Percentiles rank a stretch among this genome's conserved stretches.
Conservation (phyloP, 2,888 invertebrate genomes). For the Calameuta filiformis region DNA sequence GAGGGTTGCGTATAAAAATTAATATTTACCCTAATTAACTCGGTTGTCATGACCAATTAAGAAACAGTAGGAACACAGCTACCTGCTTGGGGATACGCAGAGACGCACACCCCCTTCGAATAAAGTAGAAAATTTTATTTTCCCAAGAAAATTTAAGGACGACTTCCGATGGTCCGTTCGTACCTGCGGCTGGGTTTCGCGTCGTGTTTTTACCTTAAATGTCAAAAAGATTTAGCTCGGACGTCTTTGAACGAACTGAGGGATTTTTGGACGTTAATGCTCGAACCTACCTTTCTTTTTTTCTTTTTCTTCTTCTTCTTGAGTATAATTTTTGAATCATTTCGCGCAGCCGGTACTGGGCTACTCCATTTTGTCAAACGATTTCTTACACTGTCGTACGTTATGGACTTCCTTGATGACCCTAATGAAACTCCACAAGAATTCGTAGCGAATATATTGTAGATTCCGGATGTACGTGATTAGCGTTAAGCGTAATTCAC, state of each 20-base stretch:
- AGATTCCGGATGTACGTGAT: neutral
- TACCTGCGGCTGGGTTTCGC: constrained; percentile 40
- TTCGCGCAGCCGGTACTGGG: constrained; percentile 29
- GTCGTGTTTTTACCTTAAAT: constrained; percentile 49
- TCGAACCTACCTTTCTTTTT: constrained; percentile 6
- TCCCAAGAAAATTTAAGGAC: constrained; percentile 30
- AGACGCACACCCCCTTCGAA: constrained; percentile 25
- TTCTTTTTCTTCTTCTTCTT: constrained; percentile 8
- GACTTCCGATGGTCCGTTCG: neutral
- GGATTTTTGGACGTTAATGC: constrained; percentile 47
- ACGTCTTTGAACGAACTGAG: constrained; percentile 34
- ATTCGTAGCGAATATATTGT: neutral
- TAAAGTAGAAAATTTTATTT: constrained; percentile 56
- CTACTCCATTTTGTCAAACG: neutral
- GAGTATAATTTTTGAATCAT: constrained; percentile 45
- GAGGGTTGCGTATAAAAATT: constrained; percentile 41
- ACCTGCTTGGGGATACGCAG: neutral
- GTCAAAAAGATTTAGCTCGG: constrained; percentile 53
- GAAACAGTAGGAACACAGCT: constrained; percentile 7
- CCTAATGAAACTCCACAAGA: neutral
- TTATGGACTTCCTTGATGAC: neutral
- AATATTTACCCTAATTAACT: constrained; percentile 50
- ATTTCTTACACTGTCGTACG: neutral
- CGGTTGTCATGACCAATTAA: constrained; percentile 19
- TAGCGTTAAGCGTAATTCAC: neutral